These are phyloP conservation scores for Chaetoderma sp. DNA, from an alignment of 2,888 invertebrate genomes.

Conservation along the genomic window DNA sequence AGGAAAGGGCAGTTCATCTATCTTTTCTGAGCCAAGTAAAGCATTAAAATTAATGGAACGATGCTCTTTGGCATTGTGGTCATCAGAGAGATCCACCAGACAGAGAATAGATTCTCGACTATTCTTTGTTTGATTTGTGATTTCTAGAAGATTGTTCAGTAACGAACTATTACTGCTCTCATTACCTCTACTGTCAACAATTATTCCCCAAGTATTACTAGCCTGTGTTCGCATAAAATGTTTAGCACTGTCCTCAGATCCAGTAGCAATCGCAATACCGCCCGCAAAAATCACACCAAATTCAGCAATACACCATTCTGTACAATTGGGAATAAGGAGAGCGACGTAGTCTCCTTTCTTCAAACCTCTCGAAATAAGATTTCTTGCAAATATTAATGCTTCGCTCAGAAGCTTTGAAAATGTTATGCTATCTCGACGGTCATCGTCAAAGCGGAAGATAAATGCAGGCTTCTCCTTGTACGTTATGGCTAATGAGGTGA, in stretches of 20 bases:
- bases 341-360: conserved; percentile 3
- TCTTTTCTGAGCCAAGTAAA: no score
- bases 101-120: no score
- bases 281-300: background rate
- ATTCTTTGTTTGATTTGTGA: no score
- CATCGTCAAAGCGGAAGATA: background rate
- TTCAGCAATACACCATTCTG: background rate
- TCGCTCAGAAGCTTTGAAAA: background rate
- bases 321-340: conserved; percentile 1
- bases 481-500: background rate
- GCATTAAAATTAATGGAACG: no score
- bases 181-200: background rate
- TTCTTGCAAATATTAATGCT: background rate
- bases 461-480: conserved; percentile 10
- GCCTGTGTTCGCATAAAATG: no score
- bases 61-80: background rate
- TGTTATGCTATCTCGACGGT: background rate
- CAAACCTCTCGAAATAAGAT: background rate
- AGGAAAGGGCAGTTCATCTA: background rate
- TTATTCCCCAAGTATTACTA: background rate
- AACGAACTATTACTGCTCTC: background rate
- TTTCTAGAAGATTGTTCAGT: no score
- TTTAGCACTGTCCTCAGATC: no score
- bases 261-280: background rate
- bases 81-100: background rate